Base-by-base conservation (phyloP, 2,888 invertebrate species). In the Hypomecis atomaria region DNA sequence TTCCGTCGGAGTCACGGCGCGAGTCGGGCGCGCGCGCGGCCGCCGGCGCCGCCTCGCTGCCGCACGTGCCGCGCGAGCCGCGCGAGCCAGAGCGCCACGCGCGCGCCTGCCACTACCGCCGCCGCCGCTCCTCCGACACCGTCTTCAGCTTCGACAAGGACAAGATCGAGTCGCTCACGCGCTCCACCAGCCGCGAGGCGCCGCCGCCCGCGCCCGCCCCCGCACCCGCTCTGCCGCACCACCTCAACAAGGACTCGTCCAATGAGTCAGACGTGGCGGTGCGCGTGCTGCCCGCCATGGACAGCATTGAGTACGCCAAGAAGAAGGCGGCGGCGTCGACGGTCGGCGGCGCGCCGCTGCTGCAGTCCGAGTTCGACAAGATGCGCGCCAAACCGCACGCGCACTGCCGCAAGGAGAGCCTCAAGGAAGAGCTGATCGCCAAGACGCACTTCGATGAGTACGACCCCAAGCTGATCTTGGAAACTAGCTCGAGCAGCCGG, bases 81-180 rank as follows among this genome's bases (percentile, higher is more conserved):
- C 93, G 93, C 0, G 94, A 94, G 78, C 90, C 93, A 23, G 89
- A 89, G 71, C 84, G 93, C 69, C 82, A 88, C 40, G 85, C 90
- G 33, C 92, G 92, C 79, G 87, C 89, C 65, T 87, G 88, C 62
- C 91, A 86, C 44, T 94, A 93, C 74, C 94, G 94, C 78, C 85
- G 95, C 33, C 94, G 95, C 5, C 94, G 95, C 11, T 95, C 96
- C 49, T 96, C 96, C n/a, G 94, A 96, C 71, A 95, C 95, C 53
- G 95, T 96, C 6, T 96, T 96, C 76, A 96, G 96, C 83, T 96
- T 96, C 73, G 96, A 96, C 78, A 95, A 96, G 79, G 96, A 96
- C 71, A 94, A 95, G 77, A 96, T 96, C 65, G 96, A 96, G 78
- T 95, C 95, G 2, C 83, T 96, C 50, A 95, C 95, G 55, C 94